Conservation (phyloP, 1,140 invertebrate genomes). For the Helicoverpa zea region DNA sequence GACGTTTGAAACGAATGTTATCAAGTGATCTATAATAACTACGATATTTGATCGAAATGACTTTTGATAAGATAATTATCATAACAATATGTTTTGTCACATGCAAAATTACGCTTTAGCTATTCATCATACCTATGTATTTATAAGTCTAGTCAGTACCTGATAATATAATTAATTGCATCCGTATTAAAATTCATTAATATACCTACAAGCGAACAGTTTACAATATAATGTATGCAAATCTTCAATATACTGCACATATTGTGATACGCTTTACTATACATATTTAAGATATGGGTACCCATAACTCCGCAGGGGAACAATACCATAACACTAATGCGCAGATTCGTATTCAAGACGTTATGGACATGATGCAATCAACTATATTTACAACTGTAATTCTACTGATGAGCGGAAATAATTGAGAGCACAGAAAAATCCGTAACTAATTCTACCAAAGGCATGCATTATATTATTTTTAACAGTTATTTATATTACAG, state of each 20-base stretch:
- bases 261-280: too few relatives aligned
- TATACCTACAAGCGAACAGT: too few relatives aligned
- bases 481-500: not conserved
- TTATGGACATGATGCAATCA: conserved; percentile 25
- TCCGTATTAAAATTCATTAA: too few relatives aligned
- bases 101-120: not conserved
- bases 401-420: not conserved
- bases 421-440: conserved; percentile 31
- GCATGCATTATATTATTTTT: not conserved
- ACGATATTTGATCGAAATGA: not conserved
- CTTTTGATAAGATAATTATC: not conserved
- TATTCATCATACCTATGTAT: not conserved
- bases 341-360: conserved; percentile 39
- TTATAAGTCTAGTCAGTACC: not conserved
- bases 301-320: not conserved
- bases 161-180: not conserved
- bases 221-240: too few relatives aligned
- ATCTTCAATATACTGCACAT: too few relatives aligned
- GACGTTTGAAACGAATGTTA: not conserved
- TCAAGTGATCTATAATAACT: not conserved
- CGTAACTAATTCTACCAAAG: not conserved
- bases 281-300: too few relatives aligned
- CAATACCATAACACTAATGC: conserved; percentile 34
- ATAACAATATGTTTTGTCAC: not conserved
- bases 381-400: conserved; percentile 33